Evolutionary conservation across 2,888 invertebrate species (phyloP), one percentile per base, ranked within the genome.

Genomic region (Dryomyza anilis): DNA sequence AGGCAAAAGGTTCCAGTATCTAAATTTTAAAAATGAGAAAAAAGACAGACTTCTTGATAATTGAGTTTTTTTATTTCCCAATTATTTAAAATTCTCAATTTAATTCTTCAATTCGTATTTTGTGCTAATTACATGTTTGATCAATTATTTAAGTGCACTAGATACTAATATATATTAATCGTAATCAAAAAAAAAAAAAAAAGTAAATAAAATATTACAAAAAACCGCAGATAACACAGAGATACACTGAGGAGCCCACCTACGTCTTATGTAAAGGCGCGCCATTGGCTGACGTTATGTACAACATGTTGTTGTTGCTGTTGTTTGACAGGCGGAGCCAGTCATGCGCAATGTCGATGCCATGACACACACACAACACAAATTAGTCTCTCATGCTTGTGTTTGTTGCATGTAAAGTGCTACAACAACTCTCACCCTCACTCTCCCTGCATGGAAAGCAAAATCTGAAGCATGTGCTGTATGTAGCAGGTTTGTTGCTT

Each of bases 401-500:
- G 39, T 48, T 16, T 50, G 36, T 10, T 46, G 14, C 36, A 12
- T 57, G 30, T 10, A n/a, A n/a, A n/a, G n/a, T n/a, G n/a, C n/a
- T n/a, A n/a, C n/a, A n/a, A n/a, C n/a, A 12, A 27, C 48, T 19
- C 55, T n/a, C 19, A 43, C 56, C 48, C 33, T 33, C 53, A 29
- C 57, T 45, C 55, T 52, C 53, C 50, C 29, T 53, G 43, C 48
- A 56, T 16, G 30, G 25, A 29, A 19, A 39, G 50, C 50, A 58
- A 30, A n/a, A n/a, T n/a, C n/a, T n/a, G n/a, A n/a, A n/a, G n/a
- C n/a, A n/a, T 29, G 29, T 62, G 19, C 21, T 48, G 19, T 46
- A 60, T 55, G n/a, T 45, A 48, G 43, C 25, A 39, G 36, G 66
- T 61, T 64, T 64, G 67, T 67, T 57, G 46, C 70, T 67, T 70